Conservation (phyloP, 1,140 invertebrate species). For the Camponotus pennsylvanicus region DNA sequence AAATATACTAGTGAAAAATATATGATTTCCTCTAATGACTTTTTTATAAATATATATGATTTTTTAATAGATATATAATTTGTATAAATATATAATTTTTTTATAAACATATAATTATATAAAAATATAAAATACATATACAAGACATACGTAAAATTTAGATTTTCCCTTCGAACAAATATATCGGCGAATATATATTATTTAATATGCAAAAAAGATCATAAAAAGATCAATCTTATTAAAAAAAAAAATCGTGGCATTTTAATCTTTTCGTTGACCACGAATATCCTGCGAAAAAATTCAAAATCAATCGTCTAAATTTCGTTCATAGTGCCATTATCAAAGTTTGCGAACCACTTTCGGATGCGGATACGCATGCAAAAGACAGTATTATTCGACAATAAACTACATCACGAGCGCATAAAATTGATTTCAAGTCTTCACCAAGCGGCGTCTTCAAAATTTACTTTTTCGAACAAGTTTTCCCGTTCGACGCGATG, state of each 20-base stretch:
- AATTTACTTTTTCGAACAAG: slow-evolving; percentile 12
- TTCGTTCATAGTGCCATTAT: slow-evolving; percentile 25
- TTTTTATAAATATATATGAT: not conserved
- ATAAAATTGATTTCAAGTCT: slow-evolving; percentile 44
- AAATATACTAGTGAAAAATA: not conserved
- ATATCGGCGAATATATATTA: not conserved
- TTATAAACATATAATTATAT: not conserved
- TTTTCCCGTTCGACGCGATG: not conserved
- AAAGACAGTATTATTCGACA: slow-evolving; percentile 12
- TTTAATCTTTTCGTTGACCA: too few species aligned
- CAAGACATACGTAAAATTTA: not conserved
- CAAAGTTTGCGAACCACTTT: slow-evolving; percentile 23
- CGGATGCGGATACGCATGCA: slow-evolving; percentile 13
- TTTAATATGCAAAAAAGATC: not conserved
- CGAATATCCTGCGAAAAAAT: not conserved
- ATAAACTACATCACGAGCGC: slow-evolving; percentile 9
- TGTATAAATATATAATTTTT: too few species aligned
- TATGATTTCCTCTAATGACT: not conserved
- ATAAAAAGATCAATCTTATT: not conserved
- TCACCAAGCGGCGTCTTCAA: not conserved
- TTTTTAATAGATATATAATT: not conserved
- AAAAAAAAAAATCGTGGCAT: not conserved
- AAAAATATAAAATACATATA: not conserved
- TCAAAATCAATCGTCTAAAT: not conserved
- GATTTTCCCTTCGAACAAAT: not conserved